These are phyloP conservation scores for Ambastaia sidthimunki DNA, from an alignment of 2,797 vertebrate species.

Conservation along the genomic window DNA sequence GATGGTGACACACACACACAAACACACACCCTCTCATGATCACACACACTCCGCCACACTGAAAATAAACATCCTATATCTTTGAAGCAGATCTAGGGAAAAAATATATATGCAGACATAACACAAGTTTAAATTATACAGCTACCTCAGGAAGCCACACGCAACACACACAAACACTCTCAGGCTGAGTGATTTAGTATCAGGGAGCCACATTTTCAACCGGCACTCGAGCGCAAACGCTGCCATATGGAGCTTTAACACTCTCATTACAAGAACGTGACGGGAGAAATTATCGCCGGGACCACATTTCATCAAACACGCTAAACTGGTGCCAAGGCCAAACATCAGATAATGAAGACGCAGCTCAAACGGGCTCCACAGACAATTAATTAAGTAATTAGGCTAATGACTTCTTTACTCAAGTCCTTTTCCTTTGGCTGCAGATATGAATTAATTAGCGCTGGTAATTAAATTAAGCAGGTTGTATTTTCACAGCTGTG, in stretches of 20 bases:
- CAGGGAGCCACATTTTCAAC: slow-evolving; percentile 60
- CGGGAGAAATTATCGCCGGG: slow-evolving; percentile 73
- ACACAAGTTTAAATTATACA: background rate
- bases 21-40: slow-evolving; percentile 23
- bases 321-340: slow-evolving; percentile 67
- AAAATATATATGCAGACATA: background rate
- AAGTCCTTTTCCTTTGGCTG: slow-evolving; percentile 76
- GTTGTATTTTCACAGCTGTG: slow-evolving; percentile 83
- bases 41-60: slow-evolving; percentile 21
- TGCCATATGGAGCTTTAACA: slow-evolving; percentile 59
- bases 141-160: slow-evolving; percentile 19
- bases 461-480: slow-evolving; percentile 85
- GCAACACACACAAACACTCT: slow-evolving; percentile 22
- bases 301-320: slow-evolving; percentile 72
- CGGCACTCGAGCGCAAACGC: slow-evolving; percentile 57
- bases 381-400: slow-evolving; percentile 88
- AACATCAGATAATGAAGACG: slow-evolving; percentile 84
- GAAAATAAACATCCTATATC: slow-evolving; percentile 18
- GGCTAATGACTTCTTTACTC: slow-evolving; percentile 84
- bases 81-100: slow-evolving; percentile 24
- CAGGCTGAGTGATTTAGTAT: slow-evolving; percentile 49
- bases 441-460: slow-evolving; percentile 82
- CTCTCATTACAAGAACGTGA: slow-evolving; percentile 63
- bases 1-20: slow-evolving; percentile 25
- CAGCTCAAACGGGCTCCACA: slow-evolving; percentile 77